A percentile compares a stretch with the other conserved stretches of the same genome.
These are phyloP conservation scores for Aplodontia rufa DNA, from an alignment of 2,113 vertebrate genomes.

Conservation along the genomic window DNA sequence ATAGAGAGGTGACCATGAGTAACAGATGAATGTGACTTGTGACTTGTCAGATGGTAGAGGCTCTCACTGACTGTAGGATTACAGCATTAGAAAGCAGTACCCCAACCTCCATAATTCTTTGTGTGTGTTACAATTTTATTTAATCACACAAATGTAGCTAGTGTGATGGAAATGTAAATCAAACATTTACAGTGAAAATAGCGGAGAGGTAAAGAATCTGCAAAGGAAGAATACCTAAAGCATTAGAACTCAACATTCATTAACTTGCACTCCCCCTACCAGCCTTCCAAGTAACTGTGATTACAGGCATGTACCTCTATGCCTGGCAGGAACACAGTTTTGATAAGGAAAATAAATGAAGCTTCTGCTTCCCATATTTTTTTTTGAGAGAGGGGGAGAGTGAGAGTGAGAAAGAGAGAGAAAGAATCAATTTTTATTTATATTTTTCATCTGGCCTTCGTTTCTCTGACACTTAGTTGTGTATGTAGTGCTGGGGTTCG, in stretches of 20 bases:
- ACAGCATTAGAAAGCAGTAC: neutral
- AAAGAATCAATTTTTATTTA: too few species aligned
- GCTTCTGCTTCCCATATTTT: slow-evolving; percentile 78
- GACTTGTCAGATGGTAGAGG: neutral
- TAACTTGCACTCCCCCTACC: too few species aligned
- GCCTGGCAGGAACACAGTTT: slow-evolving; percentile 68
- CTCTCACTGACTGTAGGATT: neutral
- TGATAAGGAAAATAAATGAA: slow-evolving; percentile 76
- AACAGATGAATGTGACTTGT: neutral
- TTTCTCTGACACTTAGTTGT: too few species aligned
- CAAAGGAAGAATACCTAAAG: slow-evolving; percentile 85
- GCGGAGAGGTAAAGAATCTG: slow-evolving; percentile 89
- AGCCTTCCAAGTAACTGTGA: too few species aligned
- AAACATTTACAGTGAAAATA: slow-evolving; percentile 91
- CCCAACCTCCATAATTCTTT: neutral
- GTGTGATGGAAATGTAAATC: slow-evolving; percentile 95
- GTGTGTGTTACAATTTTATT: slow-evolving; percentile 91
- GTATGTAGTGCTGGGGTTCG: too few species aligned
- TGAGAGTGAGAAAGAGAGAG: too few species aligned
- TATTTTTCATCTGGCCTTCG: too few species aligned
- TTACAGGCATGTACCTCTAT: too few species aligned
- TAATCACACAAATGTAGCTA: slow-evolving; percentile 96
- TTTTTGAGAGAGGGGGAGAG: too few species aligned
- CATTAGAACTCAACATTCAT: slow-evolving; percentile 86
- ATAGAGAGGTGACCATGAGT: neutral